phyloP scores from a whole-genome alignment of 2,888 invertebrate species.

The Polyploca ridens region DNA sequence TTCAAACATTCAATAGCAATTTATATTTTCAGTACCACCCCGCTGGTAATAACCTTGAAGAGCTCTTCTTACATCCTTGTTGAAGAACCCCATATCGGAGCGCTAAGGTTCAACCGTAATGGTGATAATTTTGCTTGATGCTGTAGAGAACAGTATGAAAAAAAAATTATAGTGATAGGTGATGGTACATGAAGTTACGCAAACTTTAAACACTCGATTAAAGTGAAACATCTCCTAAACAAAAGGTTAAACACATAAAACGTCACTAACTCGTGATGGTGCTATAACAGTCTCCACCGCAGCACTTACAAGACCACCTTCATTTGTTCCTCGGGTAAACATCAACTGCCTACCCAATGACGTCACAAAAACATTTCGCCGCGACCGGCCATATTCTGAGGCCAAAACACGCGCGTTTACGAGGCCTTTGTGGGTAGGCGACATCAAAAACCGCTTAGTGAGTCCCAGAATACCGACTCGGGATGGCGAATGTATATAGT shows the following conservation, averaged over 20 bases:
- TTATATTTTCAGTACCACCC: no score
- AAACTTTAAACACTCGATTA: background rate
- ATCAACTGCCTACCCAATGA: slow-evolving; percentile 43
- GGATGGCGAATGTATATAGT: slow-evolving; percentile 47
- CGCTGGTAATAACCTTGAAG: no score
- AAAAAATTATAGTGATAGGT: no score
- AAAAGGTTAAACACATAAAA: slow-evolving; percentile 24
- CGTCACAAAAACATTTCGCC: slow-evolving; percentile 49
- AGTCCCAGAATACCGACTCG: slow-evolving; percentile 56
- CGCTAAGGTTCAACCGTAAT: no score
- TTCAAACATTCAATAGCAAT: no score
- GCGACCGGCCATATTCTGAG: slow-evolving; percentile 27
- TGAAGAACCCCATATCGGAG: no score
- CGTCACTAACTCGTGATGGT: slow-evolving; percentile 28
- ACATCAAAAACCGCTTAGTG: slow-evolving; percentile 75
- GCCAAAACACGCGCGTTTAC: slow-evolving; percentile 56
- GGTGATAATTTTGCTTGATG: no score
- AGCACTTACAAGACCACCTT: slow-evolving; percentile 43
- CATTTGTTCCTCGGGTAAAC: slow-evolving; percentile 50
- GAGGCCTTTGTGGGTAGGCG: slow-evolving; percentile 53
- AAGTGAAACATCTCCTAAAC: background rate
- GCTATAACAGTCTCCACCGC: slow-evolving; percentile 28
- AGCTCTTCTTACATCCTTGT: no score
- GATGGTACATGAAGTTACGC: background rate
- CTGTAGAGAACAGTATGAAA: no score